Base-by-base conservation (phyloP, 2,113 vertebrate genomes). In the Protomyctophum bolini region DNA sequence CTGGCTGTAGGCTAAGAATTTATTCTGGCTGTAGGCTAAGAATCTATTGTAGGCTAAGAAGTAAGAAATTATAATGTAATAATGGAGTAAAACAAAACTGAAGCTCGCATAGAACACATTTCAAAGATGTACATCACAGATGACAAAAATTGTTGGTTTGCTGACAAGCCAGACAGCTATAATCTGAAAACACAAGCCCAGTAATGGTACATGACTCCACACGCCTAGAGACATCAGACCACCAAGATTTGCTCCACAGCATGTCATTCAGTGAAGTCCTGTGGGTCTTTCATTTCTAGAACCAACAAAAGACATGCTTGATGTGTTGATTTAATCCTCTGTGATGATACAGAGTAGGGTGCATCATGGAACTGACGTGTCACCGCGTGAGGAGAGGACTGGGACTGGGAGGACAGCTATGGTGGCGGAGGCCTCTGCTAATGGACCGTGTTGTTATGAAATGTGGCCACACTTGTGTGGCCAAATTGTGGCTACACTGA, bases 131-230 rank as follows among this genome's bases (percentile, higher is more conserved):
- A 51, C 56, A 72, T 46, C 63, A 33, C 21, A 62, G 33, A 70
- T 70, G 46, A 76, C 52, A 70, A 50, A 83, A 80, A 89, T 85
- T 78, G 65, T 64, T 63, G 56, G 77, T 79, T 79, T 76, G 70
- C 80, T 70, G 72, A 77, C 73, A 87, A 62, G 74, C 6, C 76
- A 79, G 63, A 74, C 76, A 68, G 68, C 77, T 83, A 75, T 80
- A 58, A 87, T 83, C 73, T 74, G 54, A 62, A 75, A 75, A 70
- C 59, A 69, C 77, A 79, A 21, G 33, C 21, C 47, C 65, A 7
- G 69, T 60, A 41, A 41, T 6, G 33, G 33, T 67, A 70, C 89
- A 78, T 82, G 85, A 92, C 74, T 55, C 59, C 82, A 90, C 84
- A 77, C 2, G 82, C 61, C 78, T 48, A 75, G n/a, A 21, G 74